Evolutionary conservation across 35 echinoderm and acorn worm genomes (phyloP), one percentile per base, ranked within the genome.

Genomic region (Apostichopus parvimensis): DNA sequence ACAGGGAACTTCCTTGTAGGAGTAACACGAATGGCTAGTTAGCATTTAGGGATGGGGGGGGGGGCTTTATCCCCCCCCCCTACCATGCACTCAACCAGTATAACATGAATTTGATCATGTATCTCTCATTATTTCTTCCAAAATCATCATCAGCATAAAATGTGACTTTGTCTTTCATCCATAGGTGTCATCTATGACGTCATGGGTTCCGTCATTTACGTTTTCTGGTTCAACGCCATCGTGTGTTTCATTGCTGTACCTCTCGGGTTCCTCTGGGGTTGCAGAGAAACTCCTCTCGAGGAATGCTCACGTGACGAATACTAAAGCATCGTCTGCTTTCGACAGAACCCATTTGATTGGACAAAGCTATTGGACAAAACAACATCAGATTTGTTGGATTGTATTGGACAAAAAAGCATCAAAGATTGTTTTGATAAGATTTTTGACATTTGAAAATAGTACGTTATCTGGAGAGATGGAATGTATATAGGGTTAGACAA

Each of bases 181-280:
- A 6, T 13, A 82, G 79, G 79, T 34, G 79, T 17, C 6, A 82
- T 82, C 2, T 18, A 12, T 56, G 45, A 55, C 55, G 7, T 82
- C 13, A 56, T 54, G 24, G 79, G 79, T 3, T 56, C 79, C 34
- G 55, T 56, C 18, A 55, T 14, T 18, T 82, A 82, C 8, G 79
- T 82, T 10, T 82, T 82, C 52, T 45, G 34, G 10, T 82, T 34
- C 79, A 82, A 82, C 79, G 79, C 79, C 11, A 56, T 82, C 13
- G 26, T 82, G 11, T 82, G 25, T 82, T 54, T 82, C 52, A 56
- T 54, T 10, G 15, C 18, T 12, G 34, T 54, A 13, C 79, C 79
- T 11, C 15, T 82, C 26, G 79, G 53, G 24, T 53, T 56, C 53
- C 11, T 82, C 2, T 82, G 79, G 79, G 79, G 45, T 18, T 55